phyloP scores from a whole-genome alignment of 2,797 vertebrate genomes.

The Pseudochirops corinnae region DNA sequence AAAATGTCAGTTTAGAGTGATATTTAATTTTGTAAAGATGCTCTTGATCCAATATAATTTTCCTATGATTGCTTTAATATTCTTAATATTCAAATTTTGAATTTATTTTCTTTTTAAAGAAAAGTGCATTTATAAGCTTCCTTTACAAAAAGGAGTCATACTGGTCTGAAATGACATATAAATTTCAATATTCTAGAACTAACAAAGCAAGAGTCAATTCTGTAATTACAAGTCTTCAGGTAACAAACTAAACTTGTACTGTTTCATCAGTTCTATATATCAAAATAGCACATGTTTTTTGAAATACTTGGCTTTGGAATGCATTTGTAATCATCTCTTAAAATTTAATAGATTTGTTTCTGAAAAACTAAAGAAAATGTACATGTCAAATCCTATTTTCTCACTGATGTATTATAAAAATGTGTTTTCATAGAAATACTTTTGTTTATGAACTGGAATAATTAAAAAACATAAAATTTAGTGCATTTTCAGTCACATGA shows the following conservation, averaged over 20 bases:
- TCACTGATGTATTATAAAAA: background rate
- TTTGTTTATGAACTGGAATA: background rate
- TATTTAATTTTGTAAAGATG: constrained; percentile 39
- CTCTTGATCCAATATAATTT: constrained; percentile 30
- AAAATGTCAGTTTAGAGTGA: background rate
- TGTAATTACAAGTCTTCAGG: constrained; percentile 27
- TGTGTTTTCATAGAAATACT: background rate
- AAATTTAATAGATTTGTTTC: background rate
- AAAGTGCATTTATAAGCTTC: constrained; percentile 10
- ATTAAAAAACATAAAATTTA: background rate
- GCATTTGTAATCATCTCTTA: background rate
- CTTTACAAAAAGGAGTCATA: constrained; percentile 25
- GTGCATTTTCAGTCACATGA: background rate
- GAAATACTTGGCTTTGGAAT: background rate
- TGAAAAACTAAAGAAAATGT: background rate
- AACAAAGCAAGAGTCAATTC: constrained; percentile 37
- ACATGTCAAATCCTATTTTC: background rate
- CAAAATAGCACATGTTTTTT: constrained; percentile 40
- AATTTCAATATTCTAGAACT: constrained; percentile 55
- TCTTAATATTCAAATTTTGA: constrained; percentile 40
- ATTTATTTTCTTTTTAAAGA: constrained; percentile 40
- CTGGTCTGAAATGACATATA: background rate
- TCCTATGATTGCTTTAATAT: constrained; percentile 5
- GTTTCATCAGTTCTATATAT: background rate
- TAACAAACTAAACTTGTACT: constrained; percentile 2